phyloP scores from a whole-genome alignment of 2,797 vertebrate species.

The Taenioides sp. region DNA sequence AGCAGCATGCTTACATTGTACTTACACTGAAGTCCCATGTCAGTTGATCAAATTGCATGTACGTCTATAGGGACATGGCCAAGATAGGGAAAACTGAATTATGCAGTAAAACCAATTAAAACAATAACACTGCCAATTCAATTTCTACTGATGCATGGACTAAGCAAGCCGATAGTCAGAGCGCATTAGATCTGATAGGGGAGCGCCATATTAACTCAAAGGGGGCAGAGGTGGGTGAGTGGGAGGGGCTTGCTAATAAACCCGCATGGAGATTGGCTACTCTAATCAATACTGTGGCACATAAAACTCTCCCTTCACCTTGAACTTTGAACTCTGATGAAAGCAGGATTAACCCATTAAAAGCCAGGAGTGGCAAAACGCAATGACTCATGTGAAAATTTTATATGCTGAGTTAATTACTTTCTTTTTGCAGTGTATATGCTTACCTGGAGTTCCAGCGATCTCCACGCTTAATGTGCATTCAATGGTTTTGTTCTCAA shows the following conservation, averaged over 20 bases:
- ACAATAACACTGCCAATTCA: constrained; percentile 65
- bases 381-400: not conserved
- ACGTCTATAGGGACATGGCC: constrained; percentile 24
- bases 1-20: constrained; percentile 32
- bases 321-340: constrained; percentile 66
- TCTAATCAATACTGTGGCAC: constrained; percentile 67
- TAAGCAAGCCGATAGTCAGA: constrained; percentile 64
- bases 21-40: constrained; percentile 35
- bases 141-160: constrained; percentile 57
- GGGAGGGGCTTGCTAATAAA: constrained; percentile 61
- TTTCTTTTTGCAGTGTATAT: not conserved
- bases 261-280: constrained; percentile 60
- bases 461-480: constrained; percentile 99
- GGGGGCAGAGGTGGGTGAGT: constrained; percentile 8
- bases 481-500: constrained; percentile 99
- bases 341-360: constrained; percentile 45
- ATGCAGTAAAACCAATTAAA: constrained; percentile 68
- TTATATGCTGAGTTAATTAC: not conserved
- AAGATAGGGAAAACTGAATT: constrained; percentile 62
- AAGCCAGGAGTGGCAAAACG: not conserved
- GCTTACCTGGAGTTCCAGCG: constrained; percentile 99
- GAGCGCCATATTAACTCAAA: constrained; percentile 54
- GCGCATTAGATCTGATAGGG: constrained; percentile 64
- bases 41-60: constrained; percentile 53
- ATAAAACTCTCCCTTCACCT: constrained; percentile 68